phyloP scores from a whole-genome alignment of 1,140 invertebrate genomes.

The Tyrophagus putrescentiae region DNA sequence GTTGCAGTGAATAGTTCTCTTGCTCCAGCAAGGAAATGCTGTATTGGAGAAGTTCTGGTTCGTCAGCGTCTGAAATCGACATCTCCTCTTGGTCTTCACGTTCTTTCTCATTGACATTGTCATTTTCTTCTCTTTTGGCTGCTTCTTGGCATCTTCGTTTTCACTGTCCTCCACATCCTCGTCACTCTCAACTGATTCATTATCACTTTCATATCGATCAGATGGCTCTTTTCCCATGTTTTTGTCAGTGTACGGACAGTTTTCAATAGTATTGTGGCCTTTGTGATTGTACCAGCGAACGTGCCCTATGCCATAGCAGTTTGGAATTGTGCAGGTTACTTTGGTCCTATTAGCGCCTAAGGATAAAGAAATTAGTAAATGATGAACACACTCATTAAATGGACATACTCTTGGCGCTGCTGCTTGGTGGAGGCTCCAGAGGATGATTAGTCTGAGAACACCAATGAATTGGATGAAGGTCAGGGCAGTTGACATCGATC shows the following conservation, averaged over 20 bases:
- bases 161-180: too few relatives aligned
- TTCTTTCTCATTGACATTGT: background rate
- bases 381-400: constrained; percentile 44
- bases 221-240: background rate
- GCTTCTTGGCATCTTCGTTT: too few relatives aligned
- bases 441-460: constrained; percentile 70
- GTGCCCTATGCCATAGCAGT: constrained; percentile 63
- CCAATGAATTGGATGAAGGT: constrained; percentile 83
- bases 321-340: constrained; percentile 42
- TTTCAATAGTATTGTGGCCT: constrained; percentile 45
- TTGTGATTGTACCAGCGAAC: constrained; percentile 54
- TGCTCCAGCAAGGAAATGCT: too few relatives aligned
- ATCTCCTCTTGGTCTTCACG: too few relatives aligned
- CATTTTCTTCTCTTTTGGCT: background rate
- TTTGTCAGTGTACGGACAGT: constrained; percentile 18
- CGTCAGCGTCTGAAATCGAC: too few relatives aligned
- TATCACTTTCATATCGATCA: background rate
- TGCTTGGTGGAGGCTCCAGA: constrained; percentile 50
- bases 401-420: constrained; percentile 31
- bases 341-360: too few relatives aligned
- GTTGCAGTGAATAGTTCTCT: background rate
- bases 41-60: too few relatives aligned
- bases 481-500: constrained; percentile 63
- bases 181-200: constrained; percentile 1
- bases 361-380: constrained; percentile 19